Evolutionary conservation across 2,797 vertebrate genomes (phyloP).

Genomic region (Acridotheres tristis): DNA sequence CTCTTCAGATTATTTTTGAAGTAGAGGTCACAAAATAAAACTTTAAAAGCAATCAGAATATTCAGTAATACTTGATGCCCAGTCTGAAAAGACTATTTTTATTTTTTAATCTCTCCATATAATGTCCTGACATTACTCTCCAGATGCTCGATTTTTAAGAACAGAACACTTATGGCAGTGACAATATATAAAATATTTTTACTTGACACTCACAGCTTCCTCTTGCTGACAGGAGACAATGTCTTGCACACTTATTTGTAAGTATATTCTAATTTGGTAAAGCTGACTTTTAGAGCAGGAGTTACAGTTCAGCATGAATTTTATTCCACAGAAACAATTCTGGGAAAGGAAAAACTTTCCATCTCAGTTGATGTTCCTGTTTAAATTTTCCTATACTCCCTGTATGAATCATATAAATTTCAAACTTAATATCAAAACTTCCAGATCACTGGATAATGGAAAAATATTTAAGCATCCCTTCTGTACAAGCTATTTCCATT

Average conservation of each 20-base stretch:
- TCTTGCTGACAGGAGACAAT: neutral
- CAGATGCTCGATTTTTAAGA: neutral
- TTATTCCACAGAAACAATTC: slow-evolving; percentile 48
- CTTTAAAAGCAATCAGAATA: neutral
- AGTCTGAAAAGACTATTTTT: neutral
- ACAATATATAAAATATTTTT: neutral
- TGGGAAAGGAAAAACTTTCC: slow-evolving; percentile 44
- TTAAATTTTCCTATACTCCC: slow-evolving; percentile 41
- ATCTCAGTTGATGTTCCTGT: neutral
- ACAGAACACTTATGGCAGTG: neutral
- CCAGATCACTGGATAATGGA: slow-evolving; percentile 13
- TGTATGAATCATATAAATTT: neutral
- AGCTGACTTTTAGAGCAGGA: neutral
- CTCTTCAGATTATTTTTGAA: neutral
- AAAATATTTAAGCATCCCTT: slow-evolving; percentile 29
- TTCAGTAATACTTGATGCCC: neutral
- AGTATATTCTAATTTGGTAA: neutral
- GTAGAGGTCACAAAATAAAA: neutral
- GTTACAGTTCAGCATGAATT: neutral
- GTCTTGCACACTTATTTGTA: neutral
- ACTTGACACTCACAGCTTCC: neutral
- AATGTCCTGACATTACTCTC: neutral
- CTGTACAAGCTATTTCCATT: neutral
- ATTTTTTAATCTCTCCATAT: neutral
- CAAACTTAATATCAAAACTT: slow-evolving; percentile 9